Evolutionary conservation across 2,888 invertebrate genomes (phyloP).

Genomic region (Petrolisthes cinctipes): DNA sequence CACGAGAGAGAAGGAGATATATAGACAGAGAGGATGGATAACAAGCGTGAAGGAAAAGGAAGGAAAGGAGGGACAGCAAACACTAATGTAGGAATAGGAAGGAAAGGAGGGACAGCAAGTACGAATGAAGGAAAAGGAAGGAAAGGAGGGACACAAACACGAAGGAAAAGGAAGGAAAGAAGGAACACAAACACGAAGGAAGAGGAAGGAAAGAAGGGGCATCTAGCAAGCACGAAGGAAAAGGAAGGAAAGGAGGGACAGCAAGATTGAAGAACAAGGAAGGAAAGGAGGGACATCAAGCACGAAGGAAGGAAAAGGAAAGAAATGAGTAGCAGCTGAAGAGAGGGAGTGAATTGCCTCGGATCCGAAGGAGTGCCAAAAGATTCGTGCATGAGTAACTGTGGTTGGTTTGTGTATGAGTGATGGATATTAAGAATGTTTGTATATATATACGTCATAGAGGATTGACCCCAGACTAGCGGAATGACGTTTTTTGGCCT

Average conservation of each 20-base stretch:
- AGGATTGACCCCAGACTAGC: no score
- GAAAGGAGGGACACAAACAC: neutral
- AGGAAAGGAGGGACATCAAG: neutral
- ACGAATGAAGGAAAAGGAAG: neutral
- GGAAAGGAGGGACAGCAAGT: neutral
- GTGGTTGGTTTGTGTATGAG: no score
- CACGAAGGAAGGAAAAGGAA: no score
- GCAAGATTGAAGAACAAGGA: neutral
- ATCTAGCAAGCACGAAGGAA: neutral
- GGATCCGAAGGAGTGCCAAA: no score
- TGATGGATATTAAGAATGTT: no score
- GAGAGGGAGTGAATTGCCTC: neutral
- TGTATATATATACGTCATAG: no score
- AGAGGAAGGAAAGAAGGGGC: neutral
- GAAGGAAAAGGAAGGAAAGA: neutral
- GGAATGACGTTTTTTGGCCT: no score
- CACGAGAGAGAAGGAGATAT: neutral
- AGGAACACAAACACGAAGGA: neutral
- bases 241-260: neutral
- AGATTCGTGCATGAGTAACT: no score
- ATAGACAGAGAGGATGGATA: no score
- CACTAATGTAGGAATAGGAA: neutral
- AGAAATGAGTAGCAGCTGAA: neutral
- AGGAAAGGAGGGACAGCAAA: neutral
- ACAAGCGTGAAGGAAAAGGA: no score